Percentiles rank a stretch among this genome's conserved stretches.
Conservation (phyloP, 2,113 vertebrate species). For the Blennius ocellaris region DNA sequence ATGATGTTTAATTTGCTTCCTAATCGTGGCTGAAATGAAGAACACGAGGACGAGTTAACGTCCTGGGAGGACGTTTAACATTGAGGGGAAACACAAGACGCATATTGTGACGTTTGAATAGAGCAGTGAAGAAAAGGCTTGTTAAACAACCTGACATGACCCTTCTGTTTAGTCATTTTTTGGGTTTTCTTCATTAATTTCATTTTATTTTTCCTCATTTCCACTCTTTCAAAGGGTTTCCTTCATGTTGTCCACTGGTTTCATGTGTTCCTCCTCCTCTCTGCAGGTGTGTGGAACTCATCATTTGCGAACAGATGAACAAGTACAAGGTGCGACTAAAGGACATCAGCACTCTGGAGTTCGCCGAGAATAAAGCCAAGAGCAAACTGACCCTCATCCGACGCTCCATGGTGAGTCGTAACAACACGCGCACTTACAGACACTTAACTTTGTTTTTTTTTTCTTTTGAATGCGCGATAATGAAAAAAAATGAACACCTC, state of each 20-base stretch:
- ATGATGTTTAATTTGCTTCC: neutral
- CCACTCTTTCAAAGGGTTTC: too few relatives aligned
- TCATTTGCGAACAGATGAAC: conserved; percentile 97
- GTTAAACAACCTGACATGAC: too few relatives aligned
- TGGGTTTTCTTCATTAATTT: too few relatives aligned
- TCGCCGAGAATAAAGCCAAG: conserved; percentile 97
- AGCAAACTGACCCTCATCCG: conserved; percentile 93
- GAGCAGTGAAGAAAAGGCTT: too few relatives aligned
- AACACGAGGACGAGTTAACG: neutral
- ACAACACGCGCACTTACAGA: too few relatives aligned
- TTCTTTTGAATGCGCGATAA: too few relatives aligned
- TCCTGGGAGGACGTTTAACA: too few relatives aligned
- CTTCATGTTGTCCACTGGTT: neutral
- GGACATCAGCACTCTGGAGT: conserved; percentile 97
- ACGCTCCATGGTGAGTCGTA: conserved; percentile 96
- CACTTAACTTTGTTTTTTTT: too few relatives aligned
- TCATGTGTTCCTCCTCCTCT: neutral
- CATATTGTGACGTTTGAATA: too few relatives aligned
- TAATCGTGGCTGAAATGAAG: neutral
- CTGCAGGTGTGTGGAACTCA: conserved; percentile 93
- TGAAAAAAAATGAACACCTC: conserved; percentile 1
- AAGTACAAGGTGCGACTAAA: conserved; percentile 96
- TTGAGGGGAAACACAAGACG: neutral
- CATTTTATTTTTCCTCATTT: too few relatives aligned
- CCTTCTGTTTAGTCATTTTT: too few relatives aligned